These are phyloP conservation scores for Neomonachus schauinslandi DNA, from an alignment of 2,113 vertebrate genomes.

Conservation along the genomic window DNA sequence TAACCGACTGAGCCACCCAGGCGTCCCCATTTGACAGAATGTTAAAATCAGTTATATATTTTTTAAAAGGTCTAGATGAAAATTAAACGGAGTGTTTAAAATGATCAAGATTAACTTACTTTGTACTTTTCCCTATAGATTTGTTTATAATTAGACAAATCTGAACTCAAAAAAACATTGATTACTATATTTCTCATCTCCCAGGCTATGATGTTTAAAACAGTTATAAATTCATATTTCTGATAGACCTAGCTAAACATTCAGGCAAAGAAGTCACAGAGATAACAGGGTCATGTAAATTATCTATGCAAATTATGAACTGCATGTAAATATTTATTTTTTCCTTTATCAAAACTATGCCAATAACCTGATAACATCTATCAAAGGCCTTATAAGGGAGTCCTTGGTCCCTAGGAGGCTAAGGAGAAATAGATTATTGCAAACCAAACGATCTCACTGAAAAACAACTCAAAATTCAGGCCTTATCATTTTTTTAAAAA, in stretches of 20 bases:
- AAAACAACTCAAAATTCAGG: slow-evolving; percentile 48
- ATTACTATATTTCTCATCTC: slow-evolving; percentile 28
- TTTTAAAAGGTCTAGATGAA: neutral
- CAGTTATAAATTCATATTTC: slow-evolving; percentile 23
- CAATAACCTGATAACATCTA: neutral
- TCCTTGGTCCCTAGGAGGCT: neutral
- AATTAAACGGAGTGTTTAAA: slow-evolving; percentile 38
- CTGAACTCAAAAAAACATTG: slow-evolving; percentile 18
- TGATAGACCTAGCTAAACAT: neutral
- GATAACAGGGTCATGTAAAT: neutral
- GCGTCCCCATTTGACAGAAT: neutral
- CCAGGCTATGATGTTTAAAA: neutral
- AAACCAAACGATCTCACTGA: neutral
- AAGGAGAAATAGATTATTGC: neutral
- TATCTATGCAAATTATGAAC: neutral
- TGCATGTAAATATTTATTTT: neutral
- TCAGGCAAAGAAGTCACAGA: neutral
- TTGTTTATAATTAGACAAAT: slow-evolving; percentile 15
- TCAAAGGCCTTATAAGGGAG: neutral
- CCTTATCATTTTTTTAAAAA: neutral
- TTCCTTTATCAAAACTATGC: neutral
- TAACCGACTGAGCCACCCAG: too few relatives aligned
- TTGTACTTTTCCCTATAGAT: neutral
- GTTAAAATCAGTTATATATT: neutral
- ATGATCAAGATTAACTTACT: slow-evolving; percentile 11